phyloP scores from a whole-genome alignment of 2,888 invertebrate species.

The Diplolepis rosae region DNA sequence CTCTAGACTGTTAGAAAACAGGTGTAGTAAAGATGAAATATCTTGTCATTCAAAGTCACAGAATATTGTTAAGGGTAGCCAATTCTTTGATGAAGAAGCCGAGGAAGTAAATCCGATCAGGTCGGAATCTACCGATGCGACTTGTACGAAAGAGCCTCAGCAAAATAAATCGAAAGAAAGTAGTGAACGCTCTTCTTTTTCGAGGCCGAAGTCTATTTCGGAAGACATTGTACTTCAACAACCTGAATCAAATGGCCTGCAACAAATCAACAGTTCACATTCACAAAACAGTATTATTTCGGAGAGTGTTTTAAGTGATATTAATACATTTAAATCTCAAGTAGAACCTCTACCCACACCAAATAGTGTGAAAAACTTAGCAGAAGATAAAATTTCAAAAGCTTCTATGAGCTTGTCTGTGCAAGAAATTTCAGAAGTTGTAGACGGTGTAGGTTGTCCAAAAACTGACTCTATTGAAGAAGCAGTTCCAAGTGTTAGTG shows the following conservation, averaged over 20 bases:
- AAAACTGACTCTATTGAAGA: slow-evolving; percentile 28
- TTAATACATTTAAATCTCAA: slow-evolving; percentile 42
- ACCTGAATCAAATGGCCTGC: slow-evolving; percentile 41
- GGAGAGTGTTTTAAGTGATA: slow-evolving; percentile 53
- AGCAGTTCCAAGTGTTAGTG: slow-evolving; percentile 35
- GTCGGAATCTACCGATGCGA: too few species aligned
- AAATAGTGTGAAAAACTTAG: neutral
- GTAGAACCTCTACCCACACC: neutral
- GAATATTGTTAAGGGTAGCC: slow-evolving; percentile 23
- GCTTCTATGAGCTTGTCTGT: slow-evolving; percentile 23
- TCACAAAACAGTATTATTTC: slow-evolving; percentile 51
- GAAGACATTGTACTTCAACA: slow-evolving; percentile 48
- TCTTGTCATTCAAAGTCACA: neutral
- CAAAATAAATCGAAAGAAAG: neutral
- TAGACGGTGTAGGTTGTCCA: slow-evolving; percentile 4
- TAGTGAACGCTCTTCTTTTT: neutral
- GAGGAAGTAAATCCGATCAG: too few species aligned
- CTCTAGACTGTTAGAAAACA: neutral
- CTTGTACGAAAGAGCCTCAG: neutral
- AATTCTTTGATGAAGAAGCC: slow-evolving; percentile 5
- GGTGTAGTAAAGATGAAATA: neutral
- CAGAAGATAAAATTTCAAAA: slow-evolving; percentile 32
- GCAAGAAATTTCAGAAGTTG: slow-evolving; percentile 27
- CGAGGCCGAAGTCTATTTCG: slow-evolving; percentile 36
- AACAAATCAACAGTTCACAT: slow-evolving; percentile 39